Evolutionary conservation across 1,140 invertebrate species (phyloP).

Genomic region (Cecropterus lyciades): DNA sequence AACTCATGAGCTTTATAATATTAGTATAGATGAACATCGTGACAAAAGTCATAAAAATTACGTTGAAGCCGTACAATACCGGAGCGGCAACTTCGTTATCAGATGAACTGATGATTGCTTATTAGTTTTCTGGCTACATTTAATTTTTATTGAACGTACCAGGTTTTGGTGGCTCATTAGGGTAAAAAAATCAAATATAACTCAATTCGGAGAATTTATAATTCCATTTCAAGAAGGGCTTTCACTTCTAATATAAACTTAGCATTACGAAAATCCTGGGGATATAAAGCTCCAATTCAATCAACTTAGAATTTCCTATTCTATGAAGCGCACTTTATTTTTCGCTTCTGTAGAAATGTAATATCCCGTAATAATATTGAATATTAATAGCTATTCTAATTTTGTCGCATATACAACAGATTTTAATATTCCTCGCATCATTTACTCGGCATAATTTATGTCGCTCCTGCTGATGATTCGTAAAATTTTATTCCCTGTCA

Average conservation of each 20-base stretch:
- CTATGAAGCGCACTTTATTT: constrained; percentile 8
- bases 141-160: too few species aligned
- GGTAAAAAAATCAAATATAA: too few species aligned
- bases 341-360: constrained; percentile 6
- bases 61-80: too few species aligned
- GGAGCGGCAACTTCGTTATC: too few species aligned
- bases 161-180: too few species aligned
- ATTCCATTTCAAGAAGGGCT: too few species aligned
- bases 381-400: constrained; percentile 28
- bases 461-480: background rate
- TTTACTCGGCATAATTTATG: constrained; percentile 9
- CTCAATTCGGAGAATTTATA: too few species aligned
- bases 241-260: background rate
- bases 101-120: too few species aligned
- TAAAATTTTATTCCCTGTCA: constrained; percentile 14
- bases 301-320: constrained; percentile 16
- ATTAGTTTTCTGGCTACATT: too few species aligned
- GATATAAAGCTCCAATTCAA: constrained; percentile 17
- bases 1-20: too few species aligned
- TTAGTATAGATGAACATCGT: too few species aligned
- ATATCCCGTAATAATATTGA: constrained; percentile 22
- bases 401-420: background rate
- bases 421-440: constrained; percentile 12
- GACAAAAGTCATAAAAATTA: too few species aligned
- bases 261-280: background rate